These are phyloP conservation scores for Netelia virgata DNA, from an alignment of 2,888 invertebrate genomes.

Conservation along the genomic window DNA sequence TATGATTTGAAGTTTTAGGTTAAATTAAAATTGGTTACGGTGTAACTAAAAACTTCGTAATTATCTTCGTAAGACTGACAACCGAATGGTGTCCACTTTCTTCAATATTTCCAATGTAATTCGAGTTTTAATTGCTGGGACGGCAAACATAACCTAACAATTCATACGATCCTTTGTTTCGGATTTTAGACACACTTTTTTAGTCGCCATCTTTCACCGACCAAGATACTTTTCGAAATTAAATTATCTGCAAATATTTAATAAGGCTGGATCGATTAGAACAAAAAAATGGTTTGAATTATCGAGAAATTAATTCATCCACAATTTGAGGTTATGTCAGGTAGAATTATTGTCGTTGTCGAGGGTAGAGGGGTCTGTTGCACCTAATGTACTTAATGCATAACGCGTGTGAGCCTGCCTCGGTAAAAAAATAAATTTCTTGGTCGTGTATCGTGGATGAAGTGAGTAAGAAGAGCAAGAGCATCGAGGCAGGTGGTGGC, in stretches of 20 bases:
- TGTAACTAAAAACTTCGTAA: too few species aligned
- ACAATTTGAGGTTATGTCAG: not conserved
- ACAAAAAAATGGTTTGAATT: slow-evolving; percentile 11
- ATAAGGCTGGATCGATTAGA: not conserved
- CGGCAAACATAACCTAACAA: too few species aligned
- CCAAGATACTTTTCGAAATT: too few species aligned
- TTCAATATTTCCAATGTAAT: too few species aligned
- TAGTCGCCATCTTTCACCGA: too few species aligned
- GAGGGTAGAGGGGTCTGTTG: slow-evolving; percentile 23
- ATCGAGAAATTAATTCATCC: slow-evolving; percentile 6
- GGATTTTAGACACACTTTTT: too few species aligned
- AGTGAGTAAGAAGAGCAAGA: slow-evolving; percentile 74
- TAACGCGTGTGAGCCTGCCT: slow-evolving; percentile 47
- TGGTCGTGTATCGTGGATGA: slow-evolving; percentile 69
- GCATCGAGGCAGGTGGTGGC: slow-evolving; percentile 84
- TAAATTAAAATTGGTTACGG: too few species aligned
- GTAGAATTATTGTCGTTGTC: too few species aligned
- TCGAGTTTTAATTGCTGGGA: too few species aligned
- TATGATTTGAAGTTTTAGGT: not conserved
- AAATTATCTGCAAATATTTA: not conserved
- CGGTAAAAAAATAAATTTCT: slow-evolving; percentile 29
- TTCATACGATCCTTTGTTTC: too few species aligned
- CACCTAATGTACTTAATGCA: slow-evolving; percentile 38
- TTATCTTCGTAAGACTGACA: too few species aligned
- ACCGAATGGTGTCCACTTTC: too few species aligned